A percentile compares a stretch with the other conserved stretches of the same genome.
phyloP scores from a whole-genome alignment of 2,113 vertebrate species.

The Mustelus asterias region DNA sequence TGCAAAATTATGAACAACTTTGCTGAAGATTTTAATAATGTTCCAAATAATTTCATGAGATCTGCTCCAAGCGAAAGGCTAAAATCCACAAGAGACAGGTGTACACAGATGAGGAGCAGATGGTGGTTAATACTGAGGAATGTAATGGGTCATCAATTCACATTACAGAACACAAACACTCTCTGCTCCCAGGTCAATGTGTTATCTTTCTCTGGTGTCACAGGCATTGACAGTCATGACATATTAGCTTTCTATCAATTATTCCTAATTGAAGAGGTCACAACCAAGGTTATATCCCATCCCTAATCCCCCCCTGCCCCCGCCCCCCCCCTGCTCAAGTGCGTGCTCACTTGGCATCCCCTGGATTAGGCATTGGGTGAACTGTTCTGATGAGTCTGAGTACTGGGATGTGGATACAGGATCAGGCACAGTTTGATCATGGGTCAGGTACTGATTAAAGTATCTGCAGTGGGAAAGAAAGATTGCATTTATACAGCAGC shows the following conservation, averaged over 20 bases:
- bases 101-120: background rate
- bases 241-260: background rate
- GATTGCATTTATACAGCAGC: too few species aligned
- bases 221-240: background rate
- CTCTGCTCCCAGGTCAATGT: background rate
- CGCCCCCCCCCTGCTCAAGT: too few species aligned
- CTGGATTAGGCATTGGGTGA: background rate
- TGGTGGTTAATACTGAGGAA: background rate
- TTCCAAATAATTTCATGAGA: background rate
- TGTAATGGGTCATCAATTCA: slow-evolving; percentile 5
- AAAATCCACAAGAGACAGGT: background rate
- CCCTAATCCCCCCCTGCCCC: background rate
- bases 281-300: background rate
- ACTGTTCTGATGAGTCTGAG: background rate
- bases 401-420: background rate
- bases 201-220: background rate
- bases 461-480: too few species aligned
- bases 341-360: background rate
- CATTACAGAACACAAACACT: background rate
- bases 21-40: background rate
- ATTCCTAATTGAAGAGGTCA: background rate
- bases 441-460: too few species aligned
- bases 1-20: background rate
- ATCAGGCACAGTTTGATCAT: too few species aligned
- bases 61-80: background rate